phyloP scores from a whole-genome alignment of 2,888 invertebrate species.

The Eristalis pertinax region DNA sequence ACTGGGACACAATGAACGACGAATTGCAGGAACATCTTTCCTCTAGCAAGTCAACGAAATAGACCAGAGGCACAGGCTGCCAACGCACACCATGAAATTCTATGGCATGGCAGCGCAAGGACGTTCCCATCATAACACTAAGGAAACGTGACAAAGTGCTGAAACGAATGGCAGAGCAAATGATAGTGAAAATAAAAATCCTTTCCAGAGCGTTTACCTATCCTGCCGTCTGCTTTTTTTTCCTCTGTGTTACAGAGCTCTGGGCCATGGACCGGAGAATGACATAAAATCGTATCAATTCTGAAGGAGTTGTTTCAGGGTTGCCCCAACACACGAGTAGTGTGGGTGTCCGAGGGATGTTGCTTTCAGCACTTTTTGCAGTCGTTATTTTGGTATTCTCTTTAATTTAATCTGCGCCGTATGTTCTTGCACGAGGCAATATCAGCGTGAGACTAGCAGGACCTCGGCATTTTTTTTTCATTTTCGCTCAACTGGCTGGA shows the following conservation, averaged over 20 bases:
- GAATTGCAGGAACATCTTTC: conserved; percentile 35
- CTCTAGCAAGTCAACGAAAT: not conserved
- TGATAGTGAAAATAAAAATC: conserved; percentile 45
- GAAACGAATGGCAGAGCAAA: conserved; percentile 46
- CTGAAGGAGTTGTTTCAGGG: conserved; percentile 2
- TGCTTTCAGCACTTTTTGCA: not conserved
- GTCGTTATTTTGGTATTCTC: not conserved
- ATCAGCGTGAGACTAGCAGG: not conserved
- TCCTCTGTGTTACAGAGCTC: not conserved
- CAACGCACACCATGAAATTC: conserved; percentile 10
- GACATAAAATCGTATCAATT: conserved; percentile 26
- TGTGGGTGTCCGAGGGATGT: not conserved
- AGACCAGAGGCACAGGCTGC: not conserved
- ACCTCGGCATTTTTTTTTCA: no score
- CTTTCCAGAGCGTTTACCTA: conserved; percentile 33
- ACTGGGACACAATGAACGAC: conserved; percentile 10
- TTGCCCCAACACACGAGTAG: not conserved
- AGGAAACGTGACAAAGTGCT: conserved; percentile 58
- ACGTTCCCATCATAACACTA: conserved; percentile 46
- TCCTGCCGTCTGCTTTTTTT: not conserved
- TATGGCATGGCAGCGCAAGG: conserved; percentile 35
- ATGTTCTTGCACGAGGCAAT: not conserved
- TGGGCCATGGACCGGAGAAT: not conserved
- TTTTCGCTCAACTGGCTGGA: not conserved
- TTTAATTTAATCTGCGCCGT: not conserved